phyloP scores from a whole-genome alignment of 2,113 vertebrate species.

The Jacana jacana region DNA sequence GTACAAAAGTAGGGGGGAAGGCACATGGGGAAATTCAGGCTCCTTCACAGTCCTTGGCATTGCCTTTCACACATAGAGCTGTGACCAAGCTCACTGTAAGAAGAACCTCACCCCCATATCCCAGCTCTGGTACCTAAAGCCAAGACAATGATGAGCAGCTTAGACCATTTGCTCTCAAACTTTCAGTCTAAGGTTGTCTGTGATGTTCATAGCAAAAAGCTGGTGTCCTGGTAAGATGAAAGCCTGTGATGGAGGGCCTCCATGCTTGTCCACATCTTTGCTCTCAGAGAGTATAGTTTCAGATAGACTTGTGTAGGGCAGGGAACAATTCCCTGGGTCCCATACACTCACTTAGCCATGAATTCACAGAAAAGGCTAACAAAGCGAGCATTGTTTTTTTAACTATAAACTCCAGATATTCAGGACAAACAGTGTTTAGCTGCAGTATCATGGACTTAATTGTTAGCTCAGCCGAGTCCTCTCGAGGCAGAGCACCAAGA shows the following conservation, averaged over 20 bases:
- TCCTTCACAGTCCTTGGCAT: background rate
- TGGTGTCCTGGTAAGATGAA: background rate
- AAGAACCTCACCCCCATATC: background rate
- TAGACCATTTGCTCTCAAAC: background rate
- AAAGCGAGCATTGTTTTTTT: background rate
- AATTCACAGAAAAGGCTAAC: background rate
- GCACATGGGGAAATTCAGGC: background rate
- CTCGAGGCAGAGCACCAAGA: background rate
- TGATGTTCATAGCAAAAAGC: background rate
- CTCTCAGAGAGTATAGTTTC: background rate
- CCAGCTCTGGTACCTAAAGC: background rate
- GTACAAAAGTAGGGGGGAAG: background rate
- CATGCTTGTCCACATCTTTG: accelerated
- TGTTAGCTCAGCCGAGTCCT: background rate
- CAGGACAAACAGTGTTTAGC: background rate
- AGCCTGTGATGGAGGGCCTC: background rate
- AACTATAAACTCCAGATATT: background rate
- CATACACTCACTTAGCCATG: accelerated
- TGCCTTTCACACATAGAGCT: background rate
- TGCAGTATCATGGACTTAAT: background rate
- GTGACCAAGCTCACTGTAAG: background rate
- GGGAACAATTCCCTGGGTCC: background rate
- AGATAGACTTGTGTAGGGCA: background rate
- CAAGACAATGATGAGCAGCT: background rate
- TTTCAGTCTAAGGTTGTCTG: background rate